Conservation (phyloP, 2,797 vertebrate genomes). For the Microchirus variegatus region DNA sequence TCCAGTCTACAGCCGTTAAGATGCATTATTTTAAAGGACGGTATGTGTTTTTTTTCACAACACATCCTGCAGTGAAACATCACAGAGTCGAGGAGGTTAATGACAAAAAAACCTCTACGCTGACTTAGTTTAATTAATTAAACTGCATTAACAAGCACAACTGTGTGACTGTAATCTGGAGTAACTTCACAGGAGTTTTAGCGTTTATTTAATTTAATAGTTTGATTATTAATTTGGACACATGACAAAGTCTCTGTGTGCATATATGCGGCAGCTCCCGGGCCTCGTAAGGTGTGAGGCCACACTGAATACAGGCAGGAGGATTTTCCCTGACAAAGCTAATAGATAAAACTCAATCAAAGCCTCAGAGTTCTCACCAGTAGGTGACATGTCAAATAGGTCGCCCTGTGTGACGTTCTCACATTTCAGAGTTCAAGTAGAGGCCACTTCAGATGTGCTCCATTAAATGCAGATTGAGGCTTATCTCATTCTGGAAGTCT, state of each 20-base stretch:
- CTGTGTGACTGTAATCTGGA: too few species aligned
- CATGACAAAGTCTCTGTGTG: slow-evolving; percentile 6
- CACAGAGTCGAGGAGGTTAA: too few species aligned
- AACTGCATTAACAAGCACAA: too few species aligned
- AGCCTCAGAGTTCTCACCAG: slow-evolving; percentile 74
- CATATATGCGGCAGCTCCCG: slow-evolving; percentile 8
- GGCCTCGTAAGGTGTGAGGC: slow-evolving; percentile 18
- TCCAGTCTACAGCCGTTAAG: too few species aligned
- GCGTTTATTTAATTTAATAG: not conserved
- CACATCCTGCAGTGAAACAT: too few species aligned
- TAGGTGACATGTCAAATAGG: slow-evolving; percentile 82
- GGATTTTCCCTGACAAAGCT: slow-evolving; percentile 70
- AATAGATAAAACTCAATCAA: slow-evolving; percentile 82
- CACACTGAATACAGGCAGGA: slow-evolving; percentile 40
- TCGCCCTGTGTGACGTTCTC: slow-evolving; percentile 81
- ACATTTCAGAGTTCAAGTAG: slow-evolving; percentile 85
- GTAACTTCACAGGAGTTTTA: too few species aligned
- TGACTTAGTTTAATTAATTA: too few species aligned
- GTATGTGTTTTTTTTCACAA: too few species aligned
- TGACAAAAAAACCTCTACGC: too few species aligned
- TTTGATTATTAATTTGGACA: slow-evolving; percentile 18
- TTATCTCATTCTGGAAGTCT: slow-evolving; percentile 83
- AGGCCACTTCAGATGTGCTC: slow-evolving; percentile 82
- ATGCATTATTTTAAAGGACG: too few species aligned
- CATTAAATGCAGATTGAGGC: slow-evolving; percentile 83